Base-by-base conservation (phyloP, 1,140 invertebrate species). In the Megathymus violae region DNA sequence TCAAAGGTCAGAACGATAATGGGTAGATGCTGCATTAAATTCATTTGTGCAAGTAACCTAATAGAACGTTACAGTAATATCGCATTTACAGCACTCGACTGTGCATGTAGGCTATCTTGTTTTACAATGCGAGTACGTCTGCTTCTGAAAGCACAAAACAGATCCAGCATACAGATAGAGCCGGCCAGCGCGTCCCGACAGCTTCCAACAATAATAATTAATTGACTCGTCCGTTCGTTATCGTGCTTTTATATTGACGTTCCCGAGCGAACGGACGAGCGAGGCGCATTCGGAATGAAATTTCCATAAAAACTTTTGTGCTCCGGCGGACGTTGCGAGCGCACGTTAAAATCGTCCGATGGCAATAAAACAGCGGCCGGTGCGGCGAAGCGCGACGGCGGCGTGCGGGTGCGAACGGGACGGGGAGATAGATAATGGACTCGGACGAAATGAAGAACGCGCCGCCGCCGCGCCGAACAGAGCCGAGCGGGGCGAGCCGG, bases 251-350 rank as follows among this genome's bases (percentile, higher is more conserved):
- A 90, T 89, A 90, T 89, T 88, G 86, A 90, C 86, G 88, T 88
- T 82, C 85, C 85, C 85, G 82, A 88, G 81, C 78, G 84, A 82
- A 82, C 82, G 73, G 80, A 76, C 85, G 84, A 82, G 79, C 83
- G 85, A 86, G 82, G 76, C 85, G 85, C 84, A 84, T 84, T 90
- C 80, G 84, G 82, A 90, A 88, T 88, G 88, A 88, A 90, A 90
- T 88, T 88, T 90, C 85, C 88, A 90, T 90, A 90, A 90, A 90
- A 90, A 90, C 88, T 90, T 89, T 89, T 90, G 88, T 88, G 85
- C 88, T 88, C 82, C 77, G 77, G 79, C 81, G 85, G 85, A 90
- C 88, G 88, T 90, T 90, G 88, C 84, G 85, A 88, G 84, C 88
- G 84, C 88, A 90, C 85, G 87, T 89, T 89, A 89, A 89, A 89